Base-by-base conservation (phyloP, 2,888 invertebrate genomes). In the Autographa pulchrina region DNA sequence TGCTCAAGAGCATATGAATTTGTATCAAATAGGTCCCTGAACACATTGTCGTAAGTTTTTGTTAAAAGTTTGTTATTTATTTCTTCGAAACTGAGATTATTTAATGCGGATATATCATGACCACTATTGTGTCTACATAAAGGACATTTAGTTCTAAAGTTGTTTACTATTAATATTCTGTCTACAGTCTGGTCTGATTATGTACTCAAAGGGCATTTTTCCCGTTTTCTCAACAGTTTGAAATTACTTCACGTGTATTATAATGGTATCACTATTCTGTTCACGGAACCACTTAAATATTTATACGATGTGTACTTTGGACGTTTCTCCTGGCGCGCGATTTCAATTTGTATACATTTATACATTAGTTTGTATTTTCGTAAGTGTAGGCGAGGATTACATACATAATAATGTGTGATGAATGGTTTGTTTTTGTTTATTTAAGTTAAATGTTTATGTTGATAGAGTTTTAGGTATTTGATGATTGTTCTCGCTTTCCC, bases 201-300 rank as follows among this genome's bases (percentile, higher is more conserved):
- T n/a, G n/a, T 7, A 48, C 48, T n/a, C 48, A n/a, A 48, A 48
- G 48, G 48, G 48, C 5, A 48, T 48, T 48, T 48, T n/a, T 48
- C 43, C 48, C 48, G 48, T 48, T 48, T 48, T 48, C 20, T 56
- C 13, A 56, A 56, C 54, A 18, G 25, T 56, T 56, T 56, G 25
- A 25, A 56, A 56, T 25, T 20, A 25, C 25, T 25, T 20, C 54
- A 25, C 25, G 20, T 56, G 25, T 56, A 25, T 56, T 20, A 25
- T 25, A 56, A 20, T 25, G 13, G 13, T 13, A 56, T 54, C 54
- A 20, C 54, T 56, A 56, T 56, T 56, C 54, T 13, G 20, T 56
- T 11, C 54, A 56, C 54, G 54, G 54, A 56, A 56, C 54, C 54
- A 25, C 25, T 56, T 56, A 20, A 56, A 56, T 56, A 56, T 56